Conservation (phyloP, 2,888 invertebrate genomes). For the Pediacus dermestoides region DNA sequence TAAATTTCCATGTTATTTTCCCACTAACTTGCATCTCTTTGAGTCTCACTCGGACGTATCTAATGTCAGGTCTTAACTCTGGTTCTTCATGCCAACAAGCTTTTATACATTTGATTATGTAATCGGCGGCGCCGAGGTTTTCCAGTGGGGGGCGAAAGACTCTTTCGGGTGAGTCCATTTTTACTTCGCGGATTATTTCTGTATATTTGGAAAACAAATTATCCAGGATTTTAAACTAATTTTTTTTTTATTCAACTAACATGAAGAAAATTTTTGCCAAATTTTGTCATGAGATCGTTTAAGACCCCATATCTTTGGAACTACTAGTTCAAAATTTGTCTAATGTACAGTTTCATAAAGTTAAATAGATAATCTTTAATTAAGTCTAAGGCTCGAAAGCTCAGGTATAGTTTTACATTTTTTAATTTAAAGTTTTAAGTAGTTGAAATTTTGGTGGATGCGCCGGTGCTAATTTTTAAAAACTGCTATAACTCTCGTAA, state of each 20-base stretch:
- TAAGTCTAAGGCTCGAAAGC: no score
- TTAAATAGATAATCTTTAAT: no score
- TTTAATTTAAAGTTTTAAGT: no score
- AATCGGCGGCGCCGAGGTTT: slow-evolving; percentile 66
- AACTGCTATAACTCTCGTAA: no score
- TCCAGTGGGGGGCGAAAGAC: slow-evolving; percentile 66
- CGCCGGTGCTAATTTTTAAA: no score
- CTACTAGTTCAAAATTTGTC: no score
- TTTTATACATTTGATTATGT: slow-evolving; percentile 68
- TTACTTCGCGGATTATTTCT: slow-evolving; percentile 51
- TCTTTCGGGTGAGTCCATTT: slow-evolving; percentile 37
- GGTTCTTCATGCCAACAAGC: slow-evolving; percentile 82
- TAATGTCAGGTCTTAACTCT: slow-evolving; percentile 73
- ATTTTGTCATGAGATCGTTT: not conserved
- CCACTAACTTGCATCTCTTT: slow-evolving; percentile 75
- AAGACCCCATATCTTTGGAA: not conserved
- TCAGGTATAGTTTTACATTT: not conserved
- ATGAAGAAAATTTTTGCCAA: not conserved
- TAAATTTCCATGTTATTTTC: no score
- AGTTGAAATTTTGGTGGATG: no score
- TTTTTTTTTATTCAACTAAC: no score
- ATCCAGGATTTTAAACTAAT: slow-evolving; percentile 6
- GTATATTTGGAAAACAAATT: slow-evolving; percentile 14
- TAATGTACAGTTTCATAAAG: no score
- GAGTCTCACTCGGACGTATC: slow-evolving; percentile 68